Evolutionary conservation across 2,888 invertebrate species (phyloP), one percentile per base, ranked within the genome.

Genomic region (Ametastegia equiseti): DNA sequence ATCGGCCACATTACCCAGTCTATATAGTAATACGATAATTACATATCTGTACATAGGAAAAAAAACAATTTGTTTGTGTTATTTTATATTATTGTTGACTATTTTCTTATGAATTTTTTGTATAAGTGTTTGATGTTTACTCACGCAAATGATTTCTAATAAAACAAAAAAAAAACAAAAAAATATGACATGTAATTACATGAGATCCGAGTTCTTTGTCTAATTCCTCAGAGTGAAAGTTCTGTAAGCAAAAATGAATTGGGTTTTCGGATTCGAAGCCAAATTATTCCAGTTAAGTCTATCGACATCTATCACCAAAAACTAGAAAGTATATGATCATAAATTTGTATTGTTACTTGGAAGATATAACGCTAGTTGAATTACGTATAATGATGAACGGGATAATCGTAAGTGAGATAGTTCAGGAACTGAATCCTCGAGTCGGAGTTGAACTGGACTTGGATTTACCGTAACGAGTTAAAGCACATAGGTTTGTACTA

Each of bases 401-500:
- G 15, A 27, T 13, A 60, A 60, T 27, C 30, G n/a, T 6, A 71
- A 4, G 9, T 15, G 71, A 45, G n/a, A 45, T 45, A 15, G 19
- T 47, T 47, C 45, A 71, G 71, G 47, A 71, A 71, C 45, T 71
- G 45, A 71, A 71, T 23, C 71, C 27, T 45, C 13, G 27, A 71
- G 30, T 71, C 71, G 15, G 11, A 47, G 47, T 71, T 33, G 75
- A 75, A 73, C 77, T 45, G 86, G 86, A 87, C 89, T 88, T 89
- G 84, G 86, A 88, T 87, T 89, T 84, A 82, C 88, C 87, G 86
- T 90, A 89, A 89, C 85, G 84, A 88, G 87, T 82, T 65, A 9
- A 79, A 80, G 11, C 80, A 75, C 54, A 45, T 81, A 78, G 84
- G 77, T 84, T n/a, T 86, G 75, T 30, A 54, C 33, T 45, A 27